Percentiles rank a stretch among this genome's conserved stretches.
Evolutionary conservation across 2,888 invertebrate genomes (phyloP).

Genomic region (Caenorhabditis doughertyi): DNA sequence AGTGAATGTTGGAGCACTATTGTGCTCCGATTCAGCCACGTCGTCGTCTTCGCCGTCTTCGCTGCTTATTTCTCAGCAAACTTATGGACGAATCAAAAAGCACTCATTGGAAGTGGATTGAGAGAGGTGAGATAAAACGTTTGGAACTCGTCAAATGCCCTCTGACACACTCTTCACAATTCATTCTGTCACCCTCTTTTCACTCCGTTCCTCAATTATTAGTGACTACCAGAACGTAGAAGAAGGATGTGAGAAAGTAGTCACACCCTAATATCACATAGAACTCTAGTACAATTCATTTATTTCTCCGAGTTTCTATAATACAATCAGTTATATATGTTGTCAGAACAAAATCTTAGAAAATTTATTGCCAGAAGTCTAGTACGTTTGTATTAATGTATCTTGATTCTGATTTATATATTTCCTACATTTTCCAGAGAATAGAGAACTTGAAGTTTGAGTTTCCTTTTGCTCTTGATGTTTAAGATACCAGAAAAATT

Average conservation of each 20-base stretch:
- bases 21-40: conserved; percentile 22
- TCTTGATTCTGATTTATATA: no score
- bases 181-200: conserved; percentile 30
- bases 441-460: no score
- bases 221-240: conserved; percentile 7
- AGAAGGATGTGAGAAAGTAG: neutral
- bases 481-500: no score
- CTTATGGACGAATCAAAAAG: conserved; percentile 63
- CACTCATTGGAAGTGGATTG: conserved; percentile 58
- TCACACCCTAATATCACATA: conserved; percentile 1
- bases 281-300: neutral
- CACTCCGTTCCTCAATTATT: conserved; percentile 37
- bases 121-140: conserved; percentile 49
- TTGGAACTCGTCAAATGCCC: no score
- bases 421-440: no score
- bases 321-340: no score
- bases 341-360: no score
- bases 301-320: no score
- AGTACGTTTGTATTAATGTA: no score
- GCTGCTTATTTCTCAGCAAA: conserved; percentile 19
- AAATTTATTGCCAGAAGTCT: no score
- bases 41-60: neutral
- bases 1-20: conserved; percentile 1
- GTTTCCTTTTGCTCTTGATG: no score
- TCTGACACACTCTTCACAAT: conserved; percentile 23